These are phyloP conservation scores for Macrotus californicus DNA, from an alignment of 2,113 vertebrate genomes.

Conservation along the genomic window DNA sequence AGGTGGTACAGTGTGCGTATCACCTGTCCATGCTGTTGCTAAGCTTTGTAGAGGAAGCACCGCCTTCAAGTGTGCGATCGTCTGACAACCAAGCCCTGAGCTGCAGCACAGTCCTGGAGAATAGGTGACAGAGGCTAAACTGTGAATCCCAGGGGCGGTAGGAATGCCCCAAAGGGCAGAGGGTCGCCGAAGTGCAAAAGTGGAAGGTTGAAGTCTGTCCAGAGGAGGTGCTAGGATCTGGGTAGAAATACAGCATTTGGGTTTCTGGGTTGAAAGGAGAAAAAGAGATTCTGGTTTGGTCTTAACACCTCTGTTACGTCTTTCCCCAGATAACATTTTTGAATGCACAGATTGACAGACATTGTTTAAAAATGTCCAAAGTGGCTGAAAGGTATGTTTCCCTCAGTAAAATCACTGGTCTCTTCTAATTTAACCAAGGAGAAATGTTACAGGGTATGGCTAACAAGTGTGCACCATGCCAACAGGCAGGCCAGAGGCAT, in stretches of 20 bases:
- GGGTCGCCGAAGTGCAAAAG: background rate
- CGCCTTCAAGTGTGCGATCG: background rate
- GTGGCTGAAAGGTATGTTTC: constrained; percentile 94
- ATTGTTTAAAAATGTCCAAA: constrained; percentile 99
- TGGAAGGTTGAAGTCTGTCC: background rate
- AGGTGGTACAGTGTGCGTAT: background rate
- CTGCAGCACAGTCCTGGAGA: background rate
- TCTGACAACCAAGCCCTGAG: background rate
- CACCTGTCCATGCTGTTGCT: background rate
- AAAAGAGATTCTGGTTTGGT: background rate
- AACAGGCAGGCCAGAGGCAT: background rate
- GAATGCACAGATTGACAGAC: constrained; percentile 93
- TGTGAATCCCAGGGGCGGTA: background rate
- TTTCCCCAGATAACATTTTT: constrained; percentile 91
- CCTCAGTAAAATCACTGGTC: background rate
- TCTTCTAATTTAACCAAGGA: constrained; percentile 4
- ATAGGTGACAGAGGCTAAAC: background rate
- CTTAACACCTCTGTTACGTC: constrained; percentile 67
- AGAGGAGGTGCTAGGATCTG: background rate
- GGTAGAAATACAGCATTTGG: background rate
- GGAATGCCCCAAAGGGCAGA: background rate
- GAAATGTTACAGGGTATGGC: background rate
- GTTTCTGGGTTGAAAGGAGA: background rate
- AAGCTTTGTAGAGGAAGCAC: background rate
- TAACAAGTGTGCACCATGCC: background rate